Evolutionary conservation across 2,113 vertebrate species (phyloP), one percentile per base, ranked within the genome.

Genomic region (Alexandromys fortis): DNA sequence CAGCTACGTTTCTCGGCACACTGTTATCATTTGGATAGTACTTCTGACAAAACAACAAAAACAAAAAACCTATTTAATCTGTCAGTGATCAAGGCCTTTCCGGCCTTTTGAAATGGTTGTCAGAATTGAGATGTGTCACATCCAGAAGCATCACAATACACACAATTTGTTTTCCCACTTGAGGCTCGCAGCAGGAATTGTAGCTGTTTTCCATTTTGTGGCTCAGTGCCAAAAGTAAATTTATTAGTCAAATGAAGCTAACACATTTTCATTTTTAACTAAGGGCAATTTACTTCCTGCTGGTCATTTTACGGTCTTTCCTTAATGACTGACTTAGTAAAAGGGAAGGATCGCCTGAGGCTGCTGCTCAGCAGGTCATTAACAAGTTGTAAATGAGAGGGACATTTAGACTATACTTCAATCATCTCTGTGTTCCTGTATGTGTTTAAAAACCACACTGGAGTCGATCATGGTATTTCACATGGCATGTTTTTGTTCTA

Each of bases 251-350:
- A 90, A 90, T 77, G 91, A 86, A 92, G 79, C 87, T 95, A 92
- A 94, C 92, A 96, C 81, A 90, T 97, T 96, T 97, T 96, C 96
- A 93, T 96, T 96, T 97, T 94, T 93, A 94, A 97, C 92, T 94
- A 87, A 97, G 67, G 73, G 94, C 95, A 89, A 94, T 98, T 97
- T 95, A 72, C 95, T 96, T 94, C 95, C 95, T 96, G 97, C 97
- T 97, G 97, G 92, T 96, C 97, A 97, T 95, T 95, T 96, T 97
- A 89, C 93, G 96, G 93, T 96, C 76, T 86, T 90, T n/a, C 96
- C 52, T 92, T 97, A 96, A 96, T 96, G 94, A 96, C 30, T 70
- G 88, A 93, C 90, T 92, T 82, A 95, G 92, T 42, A 65, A 90
- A 92, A 86, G 83, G 68, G 61, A 93, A 94, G 89, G 58, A 83